Base-by-base conservation (phyloP, 2,888 invertebrate genomes). In the Onthophagus sagittarius region DNA sequence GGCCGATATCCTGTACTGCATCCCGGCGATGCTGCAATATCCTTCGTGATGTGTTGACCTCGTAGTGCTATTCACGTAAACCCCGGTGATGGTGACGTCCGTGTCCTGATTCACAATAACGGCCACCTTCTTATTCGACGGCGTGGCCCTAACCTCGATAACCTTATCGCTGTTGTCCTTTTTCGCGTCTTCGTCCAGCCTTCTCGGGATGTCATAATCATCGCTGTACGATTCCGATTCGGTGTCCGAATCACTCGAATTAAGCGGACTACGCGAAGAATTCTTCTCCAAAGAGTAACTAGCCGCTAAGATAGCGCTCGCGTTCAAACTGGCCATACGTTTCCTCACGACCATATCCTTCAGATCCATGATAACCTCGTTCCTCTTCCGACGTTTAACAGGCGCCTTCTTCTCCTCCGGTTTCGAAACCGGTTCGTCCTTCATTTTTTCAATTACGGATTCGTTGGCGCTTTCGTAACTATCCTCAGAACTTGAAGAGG, bases 271-370 rank as follows among this genome's bases (percentile, higher is more conserved):
- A 71, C 88, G 87, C 31, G 75, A 72, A 4, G 79, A 74, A 33
- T 86, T 84, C 81, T 92, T 94, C 83, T 95, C 94, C 63, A 87
- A 86, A 1, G 89, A 89, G 81, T 96, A 96, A 77, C 94, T 95
- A 15, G 96, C 96, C 0, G 95, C 95, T 77, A 96, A 88, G 80
- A 96, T 96, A 15, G 96, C 96, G 53, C 94, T 93, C 11, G 96
- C 96, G 84, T 96, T 96, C 33, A 96, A 86, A 82, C 95, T 95
- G 15, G 96, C 96, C 95, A 96, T 95, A 33, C 96, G 89, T 83
- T 96, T 96, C 78, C 93, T 90, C 13, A 95, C 95, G 5, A 95
- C 92, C 90, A 95, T 94, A 79, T 95, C 95, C 80, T 94, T 94
- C 69, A 95, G 87, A 81, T 94, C 94, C 93, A 93, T 93, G 31